Conservation (phyloP, 2,113 vertebrate genomes). For the Hylia prasina region DNA sequence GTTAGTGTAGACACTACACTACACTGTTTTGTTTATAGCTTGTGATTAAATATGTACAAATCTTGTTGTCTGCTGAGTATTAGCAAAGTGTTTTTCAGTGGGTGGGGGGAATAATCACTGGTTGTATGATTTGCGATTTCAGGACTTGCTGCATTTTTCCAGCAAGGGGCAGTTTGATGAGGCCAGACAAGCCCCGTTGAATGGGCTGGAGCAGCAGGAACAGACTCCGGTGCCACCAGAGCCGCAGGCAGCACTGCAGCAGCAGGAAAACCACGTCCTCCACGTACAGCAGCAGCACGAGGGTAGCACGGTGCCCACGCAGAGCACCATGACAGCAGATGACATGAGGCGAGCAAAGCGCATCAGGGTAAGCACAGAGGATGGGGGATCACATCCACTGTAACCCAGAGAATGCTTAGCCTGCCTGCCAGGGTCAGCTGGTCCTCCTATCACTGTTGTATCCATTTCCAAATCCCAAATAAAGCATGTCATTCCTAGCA, state of each 20-base stretch:
- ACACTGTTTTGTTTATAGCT: background rate
- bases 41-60: background rate
- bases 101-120: constrained; percentile 51
- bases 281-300: constrained; percentile 77
- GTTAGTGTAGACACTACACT: background rate
- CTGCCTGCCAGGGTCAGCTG: background rate
- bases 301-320: constrained; percentile 62
- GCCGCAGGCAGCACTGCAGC: constrained; percentile 63
- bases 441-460: background rate
- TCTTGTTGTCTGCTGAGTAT: background rate
- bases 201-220: constrained; percentile 83
- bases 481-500: background rate
- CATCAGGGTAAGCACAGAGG: constrained; percentile 82
- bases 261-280: constrained; percentile 61
- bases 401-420: background rate
- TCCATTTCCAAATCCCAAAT: background rate
- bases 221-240: constrained; percentile 70
- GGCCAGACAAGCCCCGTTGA: constrained; percentile 69
- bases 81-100: background rate
- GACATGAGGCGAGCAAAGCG: constrained; percentile 92
- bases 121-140: constrained; percentile 61
- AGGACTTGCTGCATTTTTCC: constrained; percentile 87
- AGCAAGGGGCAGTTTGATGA: constrained; percentile 85
- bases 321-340: constrained; percentile 82
- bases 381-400: fast-evolving